Conservation (phyloP, 2,113 vertebrate species). For the Mus musculus region DNA sequence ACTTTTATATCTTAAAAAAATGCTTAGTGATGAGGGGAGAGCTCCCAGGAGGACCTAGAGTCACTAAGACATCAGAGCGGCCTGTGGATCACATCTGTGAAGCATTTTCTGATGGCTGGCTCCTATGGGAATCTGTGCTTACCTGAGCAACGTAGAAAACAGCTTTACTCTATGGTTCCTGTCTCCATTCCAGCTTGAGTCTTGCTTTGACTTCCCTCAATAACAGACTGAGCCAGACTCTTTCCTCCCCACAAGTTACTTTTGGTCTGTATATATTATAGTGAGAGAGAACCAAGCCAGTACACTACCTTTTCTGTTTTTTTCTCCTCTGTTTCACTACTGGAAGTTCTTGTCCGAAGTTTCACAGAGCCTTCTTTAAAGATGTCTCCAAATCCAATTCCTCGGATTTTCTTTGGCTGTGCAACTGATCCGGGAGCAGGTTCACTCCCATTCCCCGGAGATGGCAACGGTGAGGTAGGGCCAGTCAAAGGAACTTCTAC, state of each 20-base stretch:
- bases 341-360: slow-evolving; percentile 90
- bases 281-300: neutral
- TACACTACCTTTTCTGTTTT: slow-evolving; percentile 90
- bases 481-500: slow-evolving; percentile 84
- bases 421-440: slow-evolving; percentile 82
- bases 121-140: too few relatives aligned
- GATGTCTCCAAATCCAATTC: slow-evolving; percentile 97
- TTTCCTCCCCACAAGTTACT: neutral
- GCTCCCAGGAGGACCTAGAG: neutral
- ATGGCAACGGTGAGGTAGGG: slow-evolving; percentile 87
- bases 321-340: slow-evolving; percentile 91
- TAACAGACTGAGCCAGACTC: neutral
- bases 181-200: neutral
- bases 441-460: slow-evolving; percentile 88
- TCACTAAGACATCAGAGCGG: neutral
- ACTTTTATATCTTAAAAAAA: neutral
- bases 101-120: neutral
- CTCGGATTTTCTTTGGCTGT: slow-evolving; percentile 96
- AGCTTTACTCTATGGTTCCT: neutral
- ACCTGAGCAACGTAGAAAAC: neutral
- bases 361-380: slow-evolving; percentile 96
- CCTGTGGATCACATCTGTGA: neutral
- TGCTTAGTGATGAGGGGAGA: neutral
- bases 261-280: neutral
- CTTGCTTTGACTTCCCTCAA: neutral